Base-by-base conservation (phyloP, 2,113 vertebrate species). In the Erythrocercus mccallii region DNA sequence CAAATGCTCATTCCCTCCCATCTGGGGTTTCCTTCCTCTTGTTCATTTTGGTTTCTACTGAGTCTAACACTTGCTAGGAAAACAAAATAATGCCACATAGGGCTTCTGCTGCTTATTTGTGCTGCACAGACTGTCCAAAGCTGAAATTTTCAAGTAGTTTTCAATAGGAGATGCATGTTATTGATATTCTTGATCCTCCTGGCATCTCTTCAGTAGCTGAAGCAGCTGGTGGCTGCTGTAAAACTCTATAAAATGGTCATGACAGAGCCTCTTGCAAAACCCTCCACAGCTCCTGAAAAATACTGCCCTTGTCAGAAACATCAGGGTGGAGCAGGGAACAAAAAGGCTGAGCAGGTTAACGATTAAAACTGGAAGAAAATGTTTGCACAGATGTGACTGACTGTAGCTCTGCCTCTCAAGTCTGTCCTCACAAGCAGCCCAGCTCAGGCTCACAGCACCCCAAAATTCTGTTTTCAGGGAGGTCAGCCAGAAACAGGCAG, bases 21-120 rank as follows among this genome's bases (percentile, higher is more conserved):
- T 76, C 64, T 93, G 81, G 88, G 64, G 11, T 40, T 94, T 81
- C 92, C 68, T 95, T 88, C 68, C 37, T 89, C 80, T 86, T 92
- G 80, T 48, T 95, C 80, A 25, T 72, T 93, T 93, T 78, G 54
- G 44, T 86, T 92, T 66, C 54, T 82, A 68, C 42, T 58, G 38
- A 70, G 85, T 62, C 81, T 90, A 88, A 62, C 92, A 64, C 90
- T 83, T 86, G 38, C 68, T 95, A 83, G 71, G 60, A 88, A 86
- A 96, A 88, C 35, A 94, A 94, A 94, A 77, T 81, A 85, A 87
- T 87, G 58, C 58, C 47, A 82, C 61, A 69, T 5, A 85, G 45
- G 58, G 50, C 33, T 68, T 79, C 45, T 91, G 69, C 44, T 94
- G 27, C 38, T 94, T 73, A n/a, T 56, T 91, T 6, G 11, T 72